A percentile compares a stretch with the other conserved stretches of the same genome.
Evolutionary conservation across 2,113 vertebrate species (phyloP).

Genomic region (Muntiacus reevesi): DNA sequence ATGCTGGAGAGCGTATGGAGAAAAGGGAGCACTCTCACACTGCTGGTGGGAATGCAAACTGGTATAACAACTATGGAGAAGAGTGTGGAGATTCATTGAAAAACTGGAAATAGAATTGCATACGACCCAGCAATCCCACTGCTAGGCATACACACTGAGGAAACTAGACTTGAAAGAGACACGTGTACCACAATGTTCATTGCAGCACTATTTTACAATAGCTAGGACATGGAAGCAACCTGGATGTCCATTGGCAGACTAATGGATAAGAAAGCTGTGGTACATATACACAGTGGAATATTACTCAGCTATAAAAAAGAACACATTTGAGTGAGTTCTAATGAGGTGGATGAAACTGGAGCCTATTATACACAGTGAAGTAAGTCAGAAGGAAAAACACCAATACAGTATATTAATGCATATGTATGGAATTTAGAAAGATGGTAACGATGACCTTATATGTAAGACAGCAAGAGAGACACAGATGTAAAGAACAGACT

Average conservation of each 20-base stretch:
- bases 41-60: neutral
- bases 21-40: neutral
- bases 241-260: neutral
- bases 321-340: too few relatives aligned
- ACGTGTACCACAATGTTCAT: neutral
- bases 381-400: neutral
- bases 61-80: neutral
- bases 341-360: too few relatives aligned
- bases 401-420: neutral
- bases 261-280: neutral
- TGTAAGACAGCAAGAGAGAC: neutral
- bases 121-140: neutral
- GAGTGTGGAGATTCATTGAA: neutral
- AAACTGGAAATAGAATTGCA: neutral
- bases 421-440: neutral
- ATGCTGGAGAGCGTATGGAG: neutral
- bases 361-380: neutral
- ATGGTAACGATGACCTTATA: neutral
- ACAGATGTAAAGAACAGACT: neutral
- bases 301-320: too few relatives aligned
- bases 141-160: neutral
- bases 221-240: neutral
- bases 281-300: too few relatives aligned
- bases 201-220: neutral
- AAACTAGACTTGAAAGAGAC: neutral